Evolutionary conservation across 2,113 vertebrate species (phyloP).

Genomic region (Gymnobelideus leadbeateri): DNA sequence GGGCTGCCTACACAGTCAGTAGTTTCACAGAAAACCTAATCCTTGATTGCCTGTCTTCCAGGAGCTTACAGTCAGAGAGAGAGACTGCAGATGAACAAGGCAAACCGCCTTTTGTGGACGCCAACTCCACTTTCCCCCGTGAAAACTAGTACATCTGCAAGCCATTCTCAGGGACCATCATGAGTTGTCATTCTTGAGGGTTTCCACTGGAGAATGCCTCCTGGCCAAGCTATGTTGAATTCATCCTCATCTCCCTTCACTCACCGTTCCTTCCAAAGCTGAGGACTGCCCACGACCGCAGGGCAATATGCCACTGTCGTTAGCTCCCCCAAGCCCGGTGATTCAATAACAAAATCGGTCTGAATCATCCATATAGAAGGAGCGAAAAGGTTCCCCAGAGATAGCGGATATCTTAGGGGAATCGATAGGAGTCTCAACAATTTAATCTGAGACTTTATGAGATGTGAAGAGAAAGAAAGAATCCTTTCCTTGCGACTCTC

Average conservation of each 20-base stretch:
- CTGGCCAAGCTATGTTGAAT: not conserved
- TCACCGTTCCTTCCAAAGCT: not conserved
- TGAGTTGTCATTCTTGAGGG: not conserved
- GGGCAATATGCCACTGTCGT: not conserved
- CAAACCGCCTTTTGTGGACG: not conserved
- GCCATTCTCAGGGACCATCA: not conserved
- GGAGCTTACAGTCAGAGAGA: not conserved
- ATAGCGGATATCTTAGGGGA: constrained; percentile 19
- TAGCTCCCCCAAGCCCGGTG: not conserved
- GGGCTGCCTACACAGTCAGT: not conserved
- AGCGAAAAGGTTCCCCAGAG: not conserved
- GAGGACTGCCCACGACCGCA: not conserved
- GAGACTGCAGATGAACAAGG: not conserved
- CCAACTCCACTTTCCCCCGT: not conserved
- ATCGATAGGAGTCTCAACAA: constrained; percentile 41
- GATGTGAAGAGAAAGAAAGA: not conserved
- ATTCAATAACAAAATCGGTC: not conserved
- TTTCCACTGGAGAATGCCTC: not conserved
- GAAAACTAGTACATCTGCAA: not conserved
- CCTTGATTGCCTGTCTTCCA: not conserved
- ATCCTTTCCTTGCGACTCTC: not conserved
- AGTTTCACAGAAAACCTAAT: not conserved
- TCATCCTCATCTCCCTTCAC: not conserved
- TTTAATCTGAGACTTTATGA: constrained; percentile 51
- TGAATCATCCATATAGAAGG: not conserved